Conservation (phyloP, 2,888 invertebrate species). For the Cenopis cana region DNA sequence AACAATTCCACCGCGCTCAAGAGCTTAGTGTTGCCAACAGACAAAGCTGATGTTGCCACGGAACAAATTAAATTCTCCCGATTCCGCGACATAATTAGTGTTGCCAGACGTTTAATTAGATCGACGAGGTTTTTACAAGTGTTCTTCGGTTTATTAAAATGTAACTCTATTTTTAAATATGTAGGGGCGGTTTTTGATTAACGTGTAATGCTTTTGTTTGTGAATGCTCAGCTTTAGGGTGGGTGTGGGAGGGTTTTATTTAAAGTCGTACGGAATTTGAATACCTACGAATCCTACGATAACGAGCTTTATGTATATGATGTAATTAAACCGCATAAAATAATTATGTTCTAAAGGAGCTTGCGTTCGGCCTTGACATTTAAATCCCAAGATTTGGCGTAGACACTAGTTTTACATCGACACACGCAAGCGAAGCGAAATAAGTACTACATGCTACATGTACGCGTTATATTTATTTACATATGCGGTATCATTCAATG, state of each 20-base stretch:
- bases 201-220: constrained; percentile 6
- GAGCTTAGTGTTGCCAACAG: background rate
- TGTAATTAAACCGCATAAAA: no score
- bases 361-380: no score
- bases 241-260: constrained; percentile 11
- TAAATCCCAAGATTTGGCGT: no score
- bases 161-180: background rate
- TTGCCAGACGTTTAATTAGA: constrained; percentile 12
- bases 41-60: constrained; percentile 13
- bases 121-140: constrained; percentile 4
- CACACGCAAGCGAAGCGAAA: no score
- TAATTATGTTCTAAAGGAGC: no score
- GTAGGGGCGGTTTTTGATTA: background rate
- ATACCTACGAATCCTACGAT: no score
- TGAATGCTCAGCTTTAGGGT: background rate
- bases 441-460: no score
- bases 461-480: constrained; percentile 26
- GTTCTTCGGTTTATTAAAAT: background rate
- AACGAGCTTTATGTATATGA: no score
- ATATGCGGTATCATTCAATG: constrained; percentile 7
- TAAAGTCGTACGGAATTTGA: constrained; percentile 1
- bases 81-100: constrained; percentile 17
- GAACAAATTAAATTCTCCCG: constrained; percentile 18
- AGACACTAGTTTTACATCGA: no score
- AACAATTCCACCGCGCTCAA: background rate